Evolutionary conservation across 1,140 invertebrate genomes (phyloP), one percentile per base, ranked within the genome.

Genomic region (Polypedilum vanderplanki): DNA sequence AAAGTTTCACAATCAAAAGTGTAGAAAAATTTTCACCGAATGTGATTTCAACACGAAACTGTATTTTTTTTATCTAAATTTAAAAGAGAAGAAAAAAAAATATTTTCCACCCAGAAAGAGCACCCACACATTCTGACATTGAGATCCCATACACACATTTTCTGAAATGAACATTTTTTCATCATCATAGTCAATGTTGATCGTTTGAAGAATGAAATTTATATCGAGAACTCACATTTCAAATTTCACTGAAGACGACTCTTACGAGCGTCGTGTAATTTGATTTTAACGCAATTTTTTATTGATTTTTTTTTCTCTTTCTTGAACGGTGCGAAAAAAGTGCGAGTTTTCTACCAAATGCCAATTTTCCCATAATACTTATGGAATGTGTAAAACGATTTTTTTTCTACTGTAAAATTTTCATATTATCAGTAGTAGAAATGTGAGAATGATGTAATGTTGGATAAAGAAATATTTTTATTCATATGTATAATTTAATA

Each of bases 1-100:
- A 57, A 57, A 57, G 46, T 57, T 57, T 57, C 46, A 57, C 46
- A 57, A 57, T 57, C 46, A 12, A 57, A n/a, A 33, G 24, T 5
- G 24, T 33, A 57, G 46, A 57, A 57, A 57, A 57, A 15, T 57
- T 70, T 70, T 70, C 24, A n/a, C 20, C 65, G 18, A 70, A 10
- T 70, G 65, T 70, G 65, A 70, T 70, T 70, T 70, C 65, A 70
- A 70, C 65, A 70, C 65, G 17, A 70, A 70, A 70, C 65, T 18
- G 0, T 70, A 33, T 33, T 33, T 33, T 33, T 70, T 70, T 70
- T 70, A 70, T 70, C 65, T 70, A 70, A 70, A 70, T 18, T 70
- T 70, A 70, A 70, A 70, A 70, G 10, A 70, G 9, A 57, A n/a
- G n/a, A 57, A 57, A 57, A 57, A 57, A 57, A 57, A 18, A 70